A percentile compares a stretch with the other conserved stretches of the same genome.
Evolutionary conservation across 2,113 vertebrate species (phyloP).

Genomic region (Coregonus clupeaformis): DNA sequence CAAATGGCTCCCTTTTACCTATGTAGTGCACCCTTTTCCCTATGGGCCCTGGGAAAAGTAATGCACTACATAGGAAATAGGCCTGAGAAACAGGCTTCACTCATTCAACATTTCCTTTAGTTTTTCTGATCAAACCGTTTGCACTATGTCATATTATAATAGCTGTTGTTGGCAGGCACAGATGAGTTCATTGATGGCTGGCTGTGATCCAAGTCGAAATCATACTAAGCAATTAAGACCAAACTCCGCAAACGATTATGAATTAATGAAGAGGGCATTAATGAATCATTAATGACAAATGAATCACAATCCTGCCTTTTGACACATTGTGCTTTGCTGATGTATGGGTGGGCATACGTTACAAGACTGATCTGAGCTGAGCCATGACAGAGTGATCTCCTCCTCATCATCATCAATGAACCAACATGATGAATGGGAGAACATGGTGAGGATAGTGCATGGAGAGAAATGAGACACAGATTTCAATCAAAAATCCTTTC

Average conservation of each 20-base stretch:
- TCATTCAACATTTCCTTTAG: constrained; percentile 4
- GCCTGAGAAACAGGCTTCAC: constrained; percentile 4
- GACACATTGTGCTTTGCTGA: constrained; percentile 52
- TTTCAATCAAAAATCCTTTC: neutral
- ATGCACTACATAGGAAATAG: neutral
- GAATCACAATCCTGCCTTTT: constrained; percentile 47
- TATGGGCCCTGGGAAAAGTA: neutral
- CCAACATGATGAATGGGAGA: constrained; percentile 29
- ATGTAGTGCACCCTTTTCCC: neutral
- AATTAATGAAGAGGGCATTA: constrained; percentile 71
- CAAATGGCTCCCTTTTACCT: neutral
- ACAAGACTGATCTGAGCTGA: constrained; percentile 25
- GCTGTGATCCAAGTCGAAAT: constrained; percentile 67
- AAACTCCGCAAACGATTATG: constrained; percentile 64
- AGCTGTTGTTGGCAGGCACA: constrained; percentile 44
- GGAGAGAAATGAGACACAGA: neutral
- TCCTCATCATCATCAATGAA: constrained; percentile 26
- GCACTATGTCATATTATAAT: constrained; percentile 44
- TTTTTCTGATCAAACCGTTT: constrained; percentile 31
- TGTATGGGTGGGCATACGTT: constrained; percentile 30
- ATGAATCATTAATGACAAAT: constrained; percentile 75
- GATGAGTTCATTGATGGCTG: constrained; percentile 65
- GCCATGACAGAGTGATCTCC: constrained; percentile 45
- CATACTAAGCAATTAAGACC: constrained; percentile 68
- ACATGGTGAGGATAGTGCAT: neutral